A percentile compares a stretch with the other conserved stretches of the same genome.
Conservation (phyloP, 2,797 vertebrate genomes). For the Myotis findleyi region DNA sequence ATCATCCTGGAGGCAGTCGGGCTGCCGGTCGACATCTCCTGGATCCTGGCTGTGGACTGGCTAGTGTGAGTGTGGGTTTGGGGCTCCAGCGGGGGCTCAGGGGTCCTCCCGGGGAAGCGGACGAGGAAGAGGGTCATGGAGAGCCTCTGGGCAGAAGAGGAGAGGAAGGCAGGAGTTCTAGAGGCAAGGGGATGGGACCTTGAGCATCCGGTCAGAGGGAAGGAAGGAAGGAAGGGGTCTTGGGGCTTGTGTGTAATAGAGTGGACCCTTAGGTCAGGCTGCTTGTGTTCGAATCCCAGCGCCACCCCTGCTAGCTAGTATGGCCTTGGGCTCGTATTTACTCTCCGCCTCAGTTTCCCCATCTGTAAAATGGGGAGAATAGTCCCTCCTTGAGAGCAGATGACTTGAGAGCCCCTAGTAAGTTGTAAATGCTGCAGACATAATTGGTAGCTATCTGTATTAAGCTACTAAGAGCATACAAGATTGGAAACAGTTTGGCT, state of each 20-base stretch:
- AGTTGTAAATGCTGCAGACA: no score
- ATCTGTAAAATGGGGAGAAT: no score
- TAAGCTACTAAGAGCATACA: background rate
- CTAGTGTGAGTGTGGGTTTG: conserved; percentile 92
- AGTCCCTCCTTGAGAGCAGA: no score
- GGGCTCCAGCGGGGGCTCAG: background rate
- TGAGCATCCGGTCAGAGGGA: background rate
- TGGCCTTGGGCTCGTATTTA: no score
- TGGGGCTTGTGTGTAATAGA: background rate
- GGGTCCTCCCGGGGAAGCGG: background rate
- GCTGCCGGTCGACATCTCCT: conserved; percentile 94
- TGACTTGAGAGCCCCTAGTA: no score
- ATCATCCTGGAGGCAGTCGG: conserved; percentile 94
- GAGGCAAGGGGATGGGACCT: background rate
- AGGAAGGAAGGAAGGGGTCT: background rate
- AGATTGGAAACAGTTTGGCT: background rate
- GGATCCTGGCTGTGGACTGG: conserved; percentile 96
- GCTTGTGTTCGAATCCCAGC: no score
- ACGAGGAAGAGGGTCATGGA: background rate
- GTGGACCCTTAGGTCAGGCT: no score
- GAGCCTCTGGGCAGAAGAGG: background rate
- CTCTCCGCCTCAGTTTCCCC: no score
- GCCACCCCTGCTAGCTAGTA: no score
- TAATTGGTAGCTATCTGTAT: no score
- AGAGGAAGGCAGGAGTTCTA: background rate